phyloP scores from a whole-genome alignment of 2,888 invertebrate genomes.

The Linnaemya tessellans region DNA sequence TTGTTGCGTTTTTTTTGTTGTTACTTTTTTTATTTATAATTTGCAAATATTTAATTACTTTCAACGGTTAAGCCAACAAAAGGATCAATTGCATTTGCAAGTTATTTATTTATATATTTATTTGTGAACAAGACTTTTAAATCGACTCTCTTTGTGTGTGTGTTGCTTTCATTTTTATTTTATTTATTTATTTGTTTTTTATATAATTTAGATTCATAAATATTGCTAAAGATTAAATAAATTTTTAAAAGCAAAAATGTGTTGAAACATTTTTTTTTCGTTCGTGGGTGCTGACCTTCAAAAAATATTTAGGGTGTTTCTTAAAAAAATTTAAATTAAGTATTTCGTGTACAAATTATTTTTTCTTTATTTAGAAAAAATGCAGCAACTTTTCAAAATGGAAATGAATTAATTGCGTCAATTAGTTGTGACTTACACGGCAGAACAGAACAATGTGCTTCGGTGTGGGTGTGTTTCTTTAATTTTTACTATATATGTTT shows the following conservation, averaged over 20 bases:
- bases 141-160: constrained; percentile 9
- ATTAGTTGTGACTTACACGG: no score
- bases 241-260: constrained; percentile 48
- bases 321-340: no score
- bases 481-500: no score
- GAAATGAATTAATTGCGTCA: no score
- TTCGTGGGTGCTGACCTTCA: constrained; percentile 45
- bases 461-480: no score
- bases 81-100: constrained; percentile 39
- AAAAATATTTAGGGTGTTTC: constrained; percentile 40
- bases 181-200: neutral
- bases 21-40: neutral
- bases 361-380: no score
- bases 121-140: constrained; percentile 1
- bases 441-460: no score
- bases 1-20: neutral
- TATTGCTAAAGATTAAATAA: constrained; percentile 1
- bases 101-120: neutral
- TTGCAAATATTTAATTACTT: constrained; percentile 58
- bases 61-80: constrained; percentile 11
- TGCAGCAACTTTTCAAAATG: no score
- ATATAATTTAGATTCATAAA: constrained; percentile 14
- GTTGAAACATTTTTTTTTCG: constrained; percentile 13
- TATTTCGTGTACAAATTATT: no score
- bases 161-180: neutral